Conservation (phyloP, 1,140 invertebrate genomes). For the Drosophila ambigua region DNA sequence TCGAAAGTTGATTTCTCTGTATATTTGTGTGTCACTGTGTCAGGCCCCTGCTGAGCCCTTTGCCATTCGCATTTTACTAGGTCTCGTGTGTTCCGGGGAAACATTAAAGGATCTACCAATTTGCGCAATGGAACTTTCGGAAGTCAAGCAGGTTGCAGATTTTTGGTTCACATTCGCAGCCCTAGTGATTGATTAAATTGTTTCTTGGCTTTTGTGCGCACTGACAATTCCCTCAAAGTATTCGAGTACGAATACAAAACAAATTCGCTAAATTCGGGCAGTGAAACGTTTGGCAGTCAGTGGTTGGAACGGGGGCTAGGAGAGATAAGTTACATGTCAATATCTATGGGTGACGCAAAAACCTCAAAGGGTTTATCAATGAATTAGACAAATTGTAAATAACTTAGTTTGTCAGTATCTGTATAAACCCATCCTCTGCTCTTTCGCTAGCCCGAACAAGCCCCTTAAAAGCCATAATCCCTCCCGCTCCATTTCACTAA, state of each 20-base stretch:
- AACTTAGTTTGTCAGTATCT: conserved; percentile 14
- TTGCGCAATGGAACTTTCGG: conserved; percentile 61
- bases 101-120: conserved; percentile 81
- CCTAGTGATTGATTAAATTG: conserved; percentile 71
- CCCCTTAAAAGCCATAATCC: conserved; percentile 7
- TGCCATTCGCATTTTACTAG: conserved; percentile 16
- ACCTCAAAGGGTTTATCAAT: conserved; percentile 6
- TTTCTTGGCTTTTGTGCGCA: conserved; percentile 15
- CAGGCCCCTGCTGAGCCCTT: conserved; percentile 26
- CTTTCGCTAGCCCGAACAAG: neutral
- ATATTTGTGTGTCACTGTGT: conserved; percentile 31
- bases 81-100: conserved; percentile 5
- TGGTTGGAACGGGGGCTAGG: neutral
- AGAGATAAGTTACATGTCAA: conserved; percentile 27
- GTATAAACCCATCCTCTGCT: neutral
- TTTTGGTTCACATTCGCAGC: conserved; percentile 9
- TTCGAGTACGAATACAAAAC: neutral
- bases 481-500: conserved; percentile 20
- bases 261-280: neutral
- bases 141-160: conserved; percentile 31
- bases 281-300: conserved; percentile 10
- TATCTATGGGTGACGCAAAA: neutral
- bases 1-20: conserved; percentile 73
- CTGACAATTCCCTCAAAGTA: conserved; percentile 3
- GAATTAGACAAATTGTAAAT: neutral